Evolutionary conservation across 2,888 invertebrate genomes (phyloP).

Genomic region (Tipula vernalis): DNA sequence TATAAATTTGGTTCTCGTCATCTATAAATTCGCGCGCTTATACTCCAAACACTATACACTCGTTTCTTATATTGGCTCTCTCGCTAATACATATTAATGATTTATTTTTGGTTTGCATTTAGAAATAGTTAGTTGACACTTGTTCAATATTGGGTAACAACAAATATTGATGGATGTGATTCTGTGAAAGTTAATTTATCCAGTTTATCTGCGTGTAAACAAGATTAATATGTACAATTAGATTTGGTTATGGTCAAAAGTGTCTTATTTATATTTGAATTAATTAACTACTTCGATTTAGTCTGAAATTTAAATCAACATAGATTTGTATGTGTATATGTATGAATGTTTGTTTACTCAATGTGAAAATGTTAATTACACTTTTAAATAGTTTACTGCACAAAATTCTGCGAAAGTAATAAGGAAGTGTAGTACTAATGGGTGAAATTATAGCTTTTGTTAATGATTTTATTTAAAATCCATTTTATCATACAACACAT

Average conservation of each 20-base stretch:
- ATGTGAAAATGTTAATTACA: background rate
- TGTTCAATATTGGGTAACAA: background rate
- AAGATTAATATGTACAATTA: background rate
- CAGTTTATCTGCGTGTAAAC: background rate
- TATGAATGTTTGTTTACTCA: background rate
- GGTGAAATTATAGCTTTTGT: background rate
- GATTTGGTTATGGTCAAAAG: background rate
- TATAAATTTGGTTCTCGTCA: background rate
- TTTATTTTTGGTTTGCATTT: background rate
- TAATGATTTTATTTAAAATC: background rate
- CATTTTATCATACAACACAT: background rate
- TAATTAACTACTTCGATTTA: background rate
- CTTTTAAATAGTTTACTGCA: background rate
- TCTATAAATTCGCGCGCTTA: background rate
- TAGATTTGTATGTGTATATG: background rate
- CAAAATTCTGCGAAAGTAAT: background rate
- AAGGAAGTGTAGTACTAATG: background rate
- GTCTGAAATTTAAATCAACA: background rate
- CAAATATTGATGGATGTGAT: background rate
- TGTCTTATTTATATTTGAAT: background rate
- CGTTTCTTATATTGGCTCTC: background rate
- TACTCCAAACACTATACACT: background rate
- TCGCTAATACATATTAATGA: background rate
- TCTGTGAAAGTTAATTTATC: background rate
- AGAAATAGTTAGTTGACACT: background rate